Evolutionary conservation across 2,797 vertebrate genomes (phyloP), one percentile per base, ranked within the genome.

Genomic region (Hyperoplus immaculatus): DNA sequence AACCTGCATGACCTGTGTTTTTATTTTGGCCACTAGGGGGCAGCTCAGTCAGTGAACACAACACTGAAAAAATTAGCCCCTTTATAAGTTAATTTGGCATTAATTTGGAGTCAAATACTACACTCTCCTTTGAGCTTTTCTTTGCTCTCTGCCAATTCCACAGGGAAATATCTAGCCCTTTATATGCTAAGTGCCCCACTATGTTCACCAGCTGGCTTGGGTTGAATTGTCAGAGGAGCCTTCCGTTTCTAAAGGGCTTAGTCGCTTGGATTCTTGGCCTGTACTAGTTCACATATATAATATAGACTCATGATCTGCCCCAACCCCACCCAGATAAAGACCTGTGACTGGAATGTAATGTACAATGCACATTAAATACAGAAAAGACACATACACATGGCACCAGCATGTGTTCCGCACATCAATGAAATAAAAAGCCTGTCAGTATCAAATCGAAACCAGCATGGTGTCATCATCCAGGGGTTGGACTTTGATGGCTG

Each of bases 401-500:
- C 8, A 41, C 15, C 64, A 78, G 21, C 53, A 62, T 66, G 54
- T 16, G 54, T 43, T 54, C 54, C 62, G 77, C 49, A 43, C 58
- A 77, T 75, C 54, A 77, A 54, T 78, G 55, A 53, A 81, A 78
- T 54, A 15, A 74, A 29, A 79, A 81, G 21, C 56, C 45, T 46
- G 69, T 61, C 14, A 38, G 29, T 63, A 75, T 72, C 81, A 83
- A 87, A 75, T 10, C 36, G 58, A 77, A 56, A 51, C 42, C 64
- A 77, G 77, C 63, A 58, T 47, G 77, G 29, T 39, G 15, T 46
- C 50, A 53, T n/a, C 49, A 54, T 18, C 49, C 62, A 56, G 74
- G 16, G 29, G 42, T 53, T n/a, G 54, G 45, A 29, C 72, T 89
- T 85, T 87, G 66, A 85, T 84, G 81, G 69, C 60, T 64, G 18